Evolutionary conservation across 2,113 vertebrate species (phyloP).

Genomic region (Oxygymnocypris stewartii): DNA sequence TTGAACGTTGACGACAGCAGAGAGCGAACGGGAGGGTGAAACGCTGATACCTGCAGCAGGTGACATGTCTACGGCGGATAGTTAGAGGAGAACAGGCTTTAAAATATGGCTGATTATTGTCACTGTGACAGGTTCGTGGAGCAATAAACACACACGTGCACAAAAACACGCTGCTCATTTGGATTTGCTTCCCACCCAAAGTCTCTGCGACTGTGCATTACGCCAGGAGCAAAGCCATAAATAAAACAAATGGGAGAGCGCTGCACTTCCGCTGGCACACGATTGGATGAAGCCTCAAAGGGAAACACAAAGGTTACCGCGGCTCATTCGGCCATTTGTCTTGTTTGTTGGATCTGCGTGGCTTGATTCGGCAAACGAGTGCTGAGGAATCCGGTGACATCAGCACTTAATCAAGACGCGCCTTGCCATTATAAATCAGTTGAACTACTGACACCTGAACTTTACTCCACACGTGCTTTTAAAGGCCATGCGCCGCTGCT

Average conservation of each 20-base stretch:
- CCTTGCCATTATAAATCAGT: conserved; percentile 81
- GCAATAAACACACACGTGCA: conserved; percentile 22
- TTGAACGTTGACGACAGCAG: conserved; percentile 72
- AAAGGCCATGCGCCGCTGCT: conserved; percentile 73
- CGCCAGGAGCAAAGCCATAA: conserved; percentile 62
- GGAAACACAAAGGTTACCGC: conserved; percentile 75
- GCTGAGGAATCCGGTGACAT: conserved; percentile 70
- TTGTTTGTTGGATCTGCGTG: conserved; percentile 71
- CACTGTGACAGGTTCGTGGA: background rate
- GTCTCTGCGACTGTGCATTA: conserved; percentile 40
- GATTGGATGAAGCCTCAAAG: conserved; percentile 64
- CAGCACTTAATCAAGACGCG: conserved; percentile 73
- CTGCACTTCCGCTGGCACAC: conserved; percentile 63
- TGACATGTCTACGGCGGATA: conserved; percentile 16
- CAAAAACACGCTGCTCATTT: conserved; percentile 55
- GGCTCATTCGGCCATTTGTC: conserved; percentile 71
- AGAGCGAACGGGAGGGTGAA: background rate
- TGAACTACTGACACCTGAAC: conserved; percentile 81
- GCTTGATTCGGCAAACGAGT: conserved; percentile 77
- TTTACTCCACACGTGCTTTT: conserved; percentile 70
- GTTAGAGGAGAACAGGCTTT: conserved; percentile 16
- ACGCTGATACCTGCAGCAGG: background rate
- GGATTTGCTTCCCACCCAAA: conserved; percentile 63
- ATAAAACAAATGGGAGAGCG: conserved; percentile 66
- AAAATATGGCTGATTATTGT: conserved; percentile 12